A percentile compares a stretch with the other conserved stretches of the same genome.
phyloP scores from a whole-genome alignment of 1,140 invertebrate genomes.

The Drosophila kepulauana region DNA sequence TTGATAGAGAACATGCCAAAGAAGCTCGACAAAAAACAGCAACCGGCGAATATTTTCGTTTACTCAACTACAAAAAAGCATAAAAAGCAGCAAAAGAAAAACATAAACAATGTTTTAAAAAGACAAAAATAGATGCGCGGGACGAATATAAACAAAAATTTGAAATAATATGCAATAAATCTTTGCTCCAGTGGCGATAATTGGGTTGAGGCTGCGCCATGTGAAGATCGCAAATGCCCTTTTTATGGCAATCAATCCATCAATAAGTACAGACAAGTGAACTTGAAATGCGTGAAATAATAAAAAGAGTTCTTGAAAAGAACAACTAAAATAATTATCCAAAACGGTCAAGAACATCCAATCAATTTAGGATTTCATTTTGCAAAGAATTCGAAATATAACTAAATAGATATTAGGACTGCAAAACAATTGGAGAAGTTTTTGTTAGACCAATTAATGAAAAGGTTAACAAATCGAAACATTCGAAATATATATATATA shows the following conservation, averaged over 20 bases:
- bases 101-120: slow-evolving; percentile 35
- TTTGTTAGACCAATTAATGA: too few species aligned
- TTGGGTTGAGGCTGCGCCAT: slow-evolving; percentile 16
- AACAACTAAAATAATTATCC: background rate
- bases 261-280: background rate
- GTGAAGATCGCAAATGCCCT: slow-evolving; percentile 27
- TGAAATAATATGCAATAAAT: slow-evolving; percentile 23
- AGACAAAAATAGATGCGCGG: slow-evolving; percentile 26
- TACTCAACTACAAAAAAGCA: background rate
- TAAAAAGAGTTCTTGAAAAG: too few species aligned
- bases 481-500: too few species aligned
- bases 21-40: slow-evolving; percentile 26
- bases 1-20: slow-evolving; percentile 12
- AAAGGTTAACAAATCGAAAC: too few species aligned
- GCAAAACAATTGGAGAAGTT: too few species aligned
- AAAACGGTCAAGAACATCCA: background rate
- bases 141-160: slow-evolving; percentile 28
- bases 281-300: slow-evolving; percentile 37
- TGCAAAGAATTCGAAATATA: too few species aligned
- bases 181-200: slow-evolving; percentile 17
- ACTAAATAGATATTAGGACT: too few species aligned
- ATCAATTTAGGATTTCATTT: too few species aligned
- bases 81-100: slow-evolving; percentile 8
- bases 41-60: background rate
- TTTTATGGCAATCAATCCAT: slow-evolving; percentile 1